These are phyloP conservation scores for Oithona nana DNA, from an alignment of 2,888 invertebrate genomes.

Conservation along the genomic window DNA sequence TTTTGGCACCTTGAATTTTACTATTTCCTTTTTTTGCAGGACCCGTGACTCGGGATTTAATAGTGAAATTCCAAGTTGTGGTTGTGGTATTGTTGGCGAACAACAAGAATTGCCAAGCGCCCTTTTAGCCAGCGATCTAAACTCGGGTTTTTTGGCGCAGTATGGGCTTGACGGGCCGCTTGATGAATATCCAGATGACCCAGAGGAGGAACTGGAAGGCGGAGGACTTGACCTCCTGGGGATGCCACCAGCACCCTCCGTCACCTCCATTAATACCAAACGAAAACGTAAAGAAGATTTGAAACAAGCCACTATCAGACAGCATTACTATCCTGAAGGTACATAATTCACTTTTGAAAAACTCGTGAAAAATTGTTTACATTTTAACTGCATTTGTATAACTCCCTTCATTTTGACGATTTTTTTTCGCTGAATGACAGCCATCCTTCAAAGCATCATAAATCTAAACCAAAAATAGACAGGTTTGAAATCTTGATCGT, in stretches of 20 bases:
- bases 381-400: too few species aligned
- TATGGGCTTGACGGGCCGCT: conserved; percentile 4
- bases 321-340: conserved; percentile 15
- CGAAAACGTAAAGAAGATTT: not conserved
- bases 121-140: not conserved
- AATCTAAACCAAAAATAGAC: too few species aligned
- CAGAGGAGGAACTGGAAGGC: not conserved
- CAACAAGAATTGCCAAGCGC: not conserved
- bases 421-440: too few species aligned
- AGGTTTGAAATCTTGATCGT: too few species aligned
- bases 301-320: conserved; percentile 13
- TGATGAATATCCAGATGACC: not conserved
- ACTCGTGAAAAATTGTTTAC: too few species aligned
- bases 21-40: conserved; percentile 12
- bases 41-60: conserved; percentile 12
- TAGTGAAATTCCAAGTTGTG: conserved; percentile 12
- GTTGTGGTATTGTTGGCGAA: not conserved
- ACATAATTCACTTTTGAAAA: too few species aligned
- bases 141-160: not conserved
- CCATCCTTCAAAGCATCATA: too few species aligned
- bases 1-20: too few species aligned
- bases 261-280: not conserved
- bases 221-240: not conserved
- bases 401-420: too few species aligned
- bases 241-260: not conserved